phyloP scores from a whole-genome alignment of 2,113 vertebrate species.

The Microtus oregoni region DNA sequence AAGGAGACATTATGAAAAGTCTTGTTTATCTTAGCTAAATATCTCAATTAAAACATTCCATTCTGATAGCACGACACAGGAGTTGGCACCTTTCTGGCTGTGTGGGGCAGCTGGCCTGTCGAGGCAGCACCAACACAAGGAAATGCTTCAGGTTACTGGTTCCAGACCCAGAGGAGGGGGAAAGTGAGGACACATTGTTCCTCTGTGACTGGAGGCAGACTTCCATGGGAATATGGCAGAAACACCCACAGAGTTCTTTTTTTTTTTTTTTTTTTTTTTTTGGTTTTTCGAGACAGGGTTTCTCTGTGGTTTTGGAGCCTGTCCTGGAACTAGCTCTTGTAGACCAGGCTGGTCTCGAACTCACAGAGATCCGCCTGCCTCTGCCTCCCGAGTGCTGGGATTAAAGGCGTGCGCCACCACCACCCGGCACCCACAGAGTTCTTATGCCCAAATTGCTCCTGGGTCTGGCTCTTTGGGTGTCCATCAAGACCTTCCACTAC shows the following conservation, averaged over 20 bases:
- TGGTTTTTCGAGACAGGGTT: too few relatives aligned
- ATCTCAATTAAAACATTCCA: slow-evolving; percentile 64
- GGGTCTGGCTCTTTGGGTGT: background rate
- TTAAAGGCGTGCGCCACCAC: too few relatives aligned
- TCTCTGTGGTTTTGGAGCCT: too few relatives aligned
- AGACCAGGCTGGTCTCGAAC: too few relatives aligned
- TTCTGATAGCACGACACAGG: slow-evolving; percentile 38
- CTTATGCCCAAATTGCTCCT: fast-evolving
- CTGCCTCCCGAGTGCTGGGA: too few relatives aligned
- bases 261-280: too few relatives aligned
- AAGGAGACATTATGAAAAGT: slow-evolving; percentile 1
- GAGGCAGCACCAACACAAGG: background rate
- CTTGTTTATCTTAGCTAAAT: slow-evolving; percentile 61
- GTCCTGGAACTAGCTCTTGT: too few relatives aligned
- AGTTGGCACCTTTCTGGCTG: slow-evolving; percentile 22
- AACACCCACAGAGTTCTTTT: background rate
- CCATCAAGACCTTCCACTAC: background rate
- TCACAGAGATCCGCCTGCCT: too few relatives aligned
- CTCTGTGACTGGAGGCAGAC: background rate
- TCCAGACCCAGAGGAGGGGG: background rate
- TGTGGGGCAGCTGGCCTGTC: slow-evolving; percentile 9
- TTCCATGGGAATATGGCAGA: background rate
- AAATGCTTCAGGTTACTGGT: slow-evolving; percentile 26
- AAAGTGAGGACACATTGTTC: background rate
- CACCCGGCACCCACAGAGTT: background rate